A percentile compares a stretch with the other conserved stretches of the same genome.
Evolutionary conservation across 1,140 invertebrate genomes (phyloP).

Genomic region (Scaptomyza hsui): DNA sequence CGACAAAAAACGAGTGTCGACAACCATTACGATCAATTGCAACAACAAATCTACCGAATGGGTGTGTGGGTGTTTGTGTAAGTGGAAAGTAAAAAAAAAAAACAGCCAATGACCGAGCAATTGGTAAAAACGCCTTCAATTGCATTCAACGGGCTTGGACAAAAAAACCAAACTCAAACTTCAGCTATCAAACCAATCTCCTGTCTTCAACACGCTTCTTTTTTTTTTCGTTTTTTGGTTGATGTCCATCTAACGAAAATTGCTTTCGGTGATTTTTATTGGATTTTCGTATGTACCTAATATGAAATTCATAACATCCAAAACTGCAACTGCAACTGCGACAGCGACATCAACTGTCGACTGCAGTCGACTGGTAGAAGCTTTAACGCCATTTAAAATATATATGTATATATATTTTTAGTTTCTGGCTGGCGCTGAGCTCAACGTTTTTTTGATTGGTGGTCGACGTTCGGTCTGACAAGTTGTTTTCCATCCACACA

Average conservation of each 20-base stretch:
- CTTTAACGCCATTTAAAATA: slow-evolving; percentile 57
- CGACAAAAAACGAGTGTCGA: slow-evolving; percentile 29
- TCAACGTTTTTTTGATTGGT: slow-evolving; percentile 68
- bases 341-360: slow-evolving; percentile 35
- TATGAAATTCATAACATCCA: slow-evolving; percentile 78
- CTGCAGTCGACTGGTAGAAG: slow-evolving; percentile 37
- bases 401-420: slow-evolving; percentile 22
- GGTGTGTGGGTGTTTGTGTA: background rate
- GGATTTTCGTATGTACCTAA: slow-evolving; percentile 72
- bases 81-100: slow-evolving; percentile 1
- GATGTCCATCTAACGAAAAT: slow-evolving; percentile 56
- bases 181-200: slow-evolving; percentile 37
- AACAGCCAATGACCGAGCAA: slow-evolving; percentile 1
- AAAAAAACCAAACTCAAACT: slow-evolving; percentile 4
- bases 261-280: slow-evolving; percentile 82
- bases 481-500: slow-evolving; percentile 4
- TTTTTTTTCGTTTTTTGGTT: slow-evolving; percentile 16
- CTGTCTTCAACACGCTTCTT: slow-evolving; percentile 17
- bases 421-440: slow-evolving; percentile 41
- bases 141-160: background rate
- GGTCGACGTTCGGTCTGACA: slow-evolving; percentile 29
- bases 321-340: slow-evolving; percentile 45
- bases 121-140: slow-evolving; percentile 21
- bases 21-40: slow-evolving; percentile 52
- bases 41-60: slow-evolving; percentile 39